These are phyloP conservation scores for Pelmatolapia mariae DNA, from an alignment of 2,113 vertebrate genomes.

Conservation along the genomic window DNA sequence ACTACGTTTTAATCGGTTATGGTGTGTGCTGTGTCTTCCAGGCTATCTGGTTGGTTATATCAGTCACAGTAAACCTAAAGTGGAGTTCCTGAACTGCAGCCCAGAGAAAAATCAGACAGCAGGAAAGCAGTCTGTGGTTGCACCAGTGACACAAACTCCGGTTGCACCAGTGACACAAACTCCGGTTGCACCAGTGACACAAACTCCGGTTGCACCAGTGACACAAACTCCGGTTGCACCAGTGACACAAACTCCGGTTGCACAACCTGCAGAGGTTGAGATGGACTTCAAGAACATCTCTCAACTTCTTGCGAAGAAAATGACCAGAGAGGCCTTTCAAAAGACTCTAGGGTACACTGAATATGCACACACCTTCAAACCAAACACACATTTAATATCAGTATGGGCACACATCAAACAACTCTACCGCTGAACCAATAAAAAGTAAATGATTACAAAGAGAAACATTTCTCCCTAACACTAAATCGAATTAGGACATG, in stretches of 20 bases:
- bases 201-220: not conserved
- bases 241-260: too few relatives aligned
- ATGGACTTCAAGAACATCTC: slow-evolving; percentile 72
- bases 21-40: slow-evolving; percentile 8
- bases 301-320: slow-evolving; percentile 44
- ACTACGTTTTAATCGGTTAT: not conserved
- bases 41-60: slow-evolving; percentile 80
- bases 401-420: not conserved
- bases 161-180: fast-evolving
- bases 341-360: slow-evolving; percentile 61
- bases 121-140: not conserved
- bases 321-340: slow-evolving; percentile 35
- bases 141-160: too few relatives aligned
- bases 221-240: too few relatives aligned
- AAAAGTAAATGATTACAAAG: not conserved
- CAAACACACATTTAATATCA: not conserved
- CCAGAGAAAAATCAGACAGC: fast-evolving
- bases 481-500: not conserved
- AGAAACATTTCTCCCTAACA: fast-evolving
- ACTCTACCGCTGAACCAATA: not conserved
- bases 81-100: not conserved
- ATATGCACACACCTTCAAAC: not conserved
- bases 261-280: not conserved
- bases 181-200: not conserved
- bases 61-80: not conserved